Conservation (phyloP, 2,888 invertebrate genomes). For the Biston betularia region DNA sequence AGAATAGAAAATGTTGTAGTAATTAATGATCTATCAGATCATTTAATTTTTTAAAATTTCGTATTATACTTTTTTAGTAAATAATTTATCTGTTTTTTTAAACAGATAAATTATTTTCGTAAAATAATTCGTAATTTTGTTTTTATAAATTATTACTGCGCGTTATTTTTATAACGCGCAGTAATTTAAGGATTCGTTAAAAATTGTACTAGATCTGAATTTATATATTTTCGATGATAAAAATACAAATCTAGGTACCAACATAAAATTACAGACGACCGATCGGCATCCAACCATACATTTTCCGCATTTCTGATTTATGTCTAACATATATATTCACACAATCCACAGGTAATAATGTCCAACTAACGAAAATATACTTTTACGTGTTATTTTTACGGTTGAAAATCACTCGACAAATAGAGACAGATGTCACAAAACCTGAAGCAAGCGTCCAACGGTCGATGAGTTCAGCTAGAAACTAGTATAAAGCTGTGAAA, state of each 20-base stretch:
- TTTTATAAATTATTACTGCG: too few species aligned
- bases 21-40: too few species aligned
- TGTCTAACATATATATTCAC: slow-evolving; percentile 21
- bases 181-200: too few species aligned
- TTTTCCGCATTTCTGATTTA: slow-evolving; percentile 41
- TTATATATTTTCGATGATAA: too few species aligned
- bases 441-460: slow-evolving; percentile 2
- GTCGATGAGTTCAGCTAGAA: background rate
- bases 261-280: background rate
- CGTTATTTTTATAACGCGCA: too few species aligned
- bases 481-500: background rate
- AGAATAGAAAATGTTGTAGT: too few species aligned
- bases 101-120: too few species aligned
- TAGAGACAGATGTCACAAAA: slow-evolving; percentile 32
- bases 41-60: too few species aligned
- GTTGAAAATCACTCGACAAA: slow-evolving; percentile 18
- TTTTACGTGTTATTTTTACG: background rate
- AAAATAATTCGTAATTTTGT: too few species aligned
- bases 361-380: background rate
- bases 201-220: too few species aligned
- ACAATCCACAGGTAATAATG: slow-evolving; percentile 8
- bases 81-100: too few species aligned
- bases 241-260: background rate
- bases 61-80: too few species aligned
- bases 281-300: slow-evolving; percentile 11